These are phyloP conservation scores for Bergia sp. DNA, from an alignment of 92 coral and sea anemone genomes.

Conservation along the genomic window DNA sequence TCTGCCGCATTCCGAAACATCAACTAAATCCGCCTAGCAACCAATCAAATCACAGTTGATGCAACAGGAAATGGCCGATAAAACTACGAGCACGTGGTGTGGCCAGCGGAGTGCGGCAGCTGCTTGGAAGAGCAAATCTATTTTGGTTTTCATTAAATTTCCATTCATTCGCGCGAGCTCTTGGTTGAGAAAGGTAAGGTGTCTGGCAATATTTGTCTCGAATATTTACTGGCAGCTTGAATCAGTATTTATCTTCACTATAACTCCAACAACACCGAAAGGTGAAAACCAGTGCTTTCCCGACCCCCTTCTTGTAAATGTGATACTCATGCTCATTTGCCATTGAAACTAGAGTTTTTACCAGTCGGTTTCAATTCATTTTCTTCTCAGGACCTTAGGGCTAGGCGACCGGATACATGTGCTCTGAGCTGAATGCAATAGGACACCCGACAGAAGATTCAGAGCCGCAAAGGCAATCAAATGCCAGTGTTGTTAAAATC, in stretches of 20 bases:
- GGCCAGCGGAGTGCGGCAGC: conserved; percentile 47
- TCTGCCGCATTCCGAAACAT: conserved; percentile 80
- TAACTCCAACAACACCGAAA: too few relatives aligned
- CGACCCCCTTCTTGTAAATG: background rate
- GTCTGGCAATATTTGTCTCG: background rate
- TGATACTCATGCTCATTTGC: conserved; percentile 3
- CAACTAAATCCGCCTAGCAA: conserved; percentile 76
- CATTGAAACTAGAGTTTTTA: background rate
- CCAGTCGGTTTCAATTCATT: conserved; percentile 29
- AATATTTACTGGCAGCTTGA: background rate
- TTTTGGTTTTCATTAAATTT: conserved; percentile 45
- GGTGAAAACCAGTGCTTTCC: background rate
- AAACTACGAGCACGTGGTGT: conserved; percentile 35
- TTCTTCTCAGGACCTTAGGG: conserved; percentile 26
- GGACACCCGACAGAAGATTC: conserved; percentile 8
- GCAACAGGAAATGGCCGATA: conserved; percentile 73
- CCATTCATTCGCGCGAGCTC: conserved; percentile 35
- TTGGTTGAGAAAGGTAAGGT: conserved; percentile 24
- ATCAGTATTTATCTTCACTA: background rate
- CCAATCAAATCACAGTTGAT: conserved; percentile 65
- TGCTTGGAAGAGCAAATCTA: background rate
- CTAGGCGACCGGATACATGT: conserved; percentile 34
- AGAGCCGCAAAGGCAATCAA: background rate
- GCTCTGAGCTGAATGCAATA: conserved; percentile 26
- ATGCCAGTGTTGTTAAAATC: conserved; percentile 26